phyloP scores from a whole-genome alignment of 2,113 vertebrate species.

The Castor canadensis region DNA sequence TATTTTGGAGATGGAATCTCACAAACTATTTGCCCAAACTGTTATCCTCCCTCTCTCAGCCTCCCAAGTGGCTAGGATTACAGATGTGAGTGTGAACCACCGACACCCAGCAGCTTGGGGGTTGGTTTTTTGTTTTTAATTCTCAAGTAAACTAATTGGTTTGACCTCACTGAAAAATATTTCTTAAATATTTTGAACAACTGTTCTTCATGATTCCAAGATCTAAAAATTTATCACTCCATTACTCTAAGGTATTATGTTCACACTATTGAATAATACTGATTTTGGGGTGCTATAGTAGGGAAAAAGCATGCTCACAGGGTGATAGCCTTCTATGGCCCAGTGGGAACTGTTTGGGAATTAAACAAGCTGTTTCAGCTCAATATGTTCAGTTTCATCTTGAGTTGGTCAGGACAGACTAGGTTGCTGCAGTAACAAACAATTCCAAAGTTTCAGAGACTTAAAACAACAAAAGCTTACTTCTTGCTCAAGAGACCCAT shows the following conservation, averaged over 20 bases:
- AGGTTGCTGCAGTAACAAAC: slow-evolving; percentile 33
- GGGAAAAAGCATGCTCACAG: not conserved
- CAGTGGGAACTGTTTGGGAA: not conserved
- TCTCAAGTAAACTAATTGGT: not conserved
- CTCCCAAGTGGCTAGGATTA: too few relatives aligned
- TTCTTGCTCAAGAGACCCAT: not conserved
- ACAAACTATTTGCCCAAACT: too few relatives aligned
- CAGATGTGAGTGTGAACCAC: too few relatives aligned
- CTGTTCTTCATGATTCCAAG: not conserved
- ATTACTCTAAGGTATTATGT: not conserved
- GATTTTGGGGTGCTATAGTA: not conserved
- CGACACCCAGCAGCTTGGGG: too few relatives aligned
- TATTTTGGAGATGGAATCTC: too few relatives aligned
- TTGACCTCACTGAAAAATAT: slow-evolving; percentile 2
- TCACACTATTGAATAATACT: not conserved
- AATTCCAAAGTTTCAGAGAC: slow-evolving; percentile 23
- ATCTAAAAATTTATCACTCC: not conserved
- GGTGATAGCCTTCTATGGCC: not conserved
- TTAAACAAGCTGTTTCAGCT: not conserved
- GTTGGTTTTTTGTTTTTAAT: not conserved
- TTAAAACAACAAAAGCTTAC: not conserved
- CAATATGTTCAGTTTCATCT: not conserved
- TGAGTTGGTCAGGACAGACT: slow-evolving; percentile 6
- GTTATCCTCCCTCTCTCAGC: too few relatives aligned
- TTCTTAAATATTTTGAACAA: slow-evolving; percentile 1